A percentile compares a stretch with the other conserved stretches of the same genome.
Conservation (phyloP, 2,113 vertebrate species). For the Seriola quinqueradiata region DNA sequence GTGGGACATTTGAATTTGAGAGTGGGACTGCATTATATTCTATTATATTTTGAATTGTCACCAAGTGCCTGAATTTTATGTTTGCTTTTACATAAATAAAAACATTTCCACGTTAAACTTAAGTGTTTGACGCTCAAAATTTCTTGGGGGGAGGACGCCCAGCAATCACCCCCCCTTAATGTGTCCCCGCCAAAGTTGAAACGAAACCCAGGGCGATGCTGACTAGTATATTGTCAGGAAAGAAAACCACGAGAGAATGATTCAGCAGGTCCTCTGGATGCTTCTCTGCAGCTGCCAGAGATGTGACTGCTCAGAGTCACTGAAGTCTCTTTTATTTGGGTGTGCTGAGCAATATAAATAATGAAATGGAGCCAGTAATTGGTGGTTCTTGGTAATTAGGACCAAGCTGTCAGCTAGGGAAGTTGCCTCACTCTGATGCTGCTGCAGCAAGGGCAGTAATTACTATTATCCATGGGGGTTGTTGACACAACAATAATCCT, state of each 20-base stretch:
- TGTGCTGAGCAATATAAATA: conserved; percentile 82
- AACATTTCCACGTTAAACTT: no score
- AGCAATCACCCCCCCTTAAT: no score
- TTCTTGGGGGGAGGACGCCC: no score
- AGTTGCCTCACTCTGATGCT: conserved; percentile 80
- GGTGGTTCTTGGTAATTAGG: conserved; percentile 85
- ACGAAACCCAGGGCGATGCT: not conserved
- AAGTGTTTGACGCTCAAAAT: no score
- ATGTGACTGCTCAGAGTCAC: conserved; percentile 62
- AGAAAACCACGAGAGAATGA: conserved; percentile 42
- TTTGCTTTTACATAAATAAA: no score
- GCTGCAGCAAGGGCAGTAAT: conserved; percentile 78
- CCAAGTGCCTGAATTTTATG: no score
- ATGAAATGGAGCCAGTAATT: conserved; percentile 84
- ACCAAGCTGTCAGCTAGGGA: conserved; percentile 81
- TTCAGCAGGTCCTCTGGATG: conserved; percentile 66
- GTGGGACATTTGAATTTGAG: no score
- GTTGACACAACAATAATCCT: conserved; percentile 83
- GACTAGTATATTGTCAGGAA: conserved; percentile 48
- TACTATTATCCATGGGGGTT: conserved; percentile 83
- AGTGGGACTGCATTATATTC: no score
- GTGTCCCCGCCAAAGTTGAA: no score
- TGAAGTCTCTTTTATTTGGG: conserved; percentile 79
- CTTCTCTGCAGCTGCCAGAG: conserved; percentile 72
- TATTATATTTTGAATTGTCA: no score